These are phyloP conservation scores for Parasteatoda tepidariorum DNA, from an alignment of 1,140 invertebrate species.

Conservation along the genomic window DNA sequence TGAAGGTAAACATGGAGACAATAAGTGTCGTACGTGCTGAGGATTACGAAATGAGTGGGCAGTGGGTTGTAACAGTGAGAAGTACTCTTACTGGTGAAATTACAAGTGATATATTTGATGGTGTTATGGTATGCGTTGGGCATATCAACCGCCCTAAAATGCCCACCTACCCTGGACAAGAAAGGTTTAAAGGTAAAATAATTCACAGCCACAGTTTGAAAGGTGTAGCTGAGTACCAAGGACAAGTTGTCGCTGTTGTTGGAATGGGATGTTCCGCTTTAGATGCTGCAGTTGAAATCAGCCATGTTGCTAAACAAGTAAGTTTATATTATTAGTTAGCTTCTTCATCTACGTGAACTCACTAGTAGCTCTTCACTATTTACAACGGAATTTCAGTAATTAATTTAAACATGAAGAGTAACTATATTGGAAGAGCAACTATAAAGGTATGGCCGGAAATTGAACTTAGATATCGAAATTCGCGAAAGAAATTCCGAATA, in stretches of 20 bases:
- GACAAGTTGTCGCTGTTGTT: constrained; percentile 69
- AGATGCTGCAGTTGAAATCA: constrained; percentile 72
- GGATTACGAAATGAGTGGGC: constrained; percentile 67
- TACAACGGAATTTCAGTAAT: too few species aligned
- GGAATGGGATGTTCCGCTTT: constrained; percentile 73
- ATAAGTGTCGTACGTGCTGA: constrained; percentile 51
- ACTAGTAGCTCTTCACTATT: too few species aligned
- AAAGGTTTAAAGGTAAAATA: constrained; percentile 69
- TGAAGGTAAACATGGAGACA: constrained; percentile 63
- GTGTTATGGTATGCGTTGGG: constrained; percentile 68
- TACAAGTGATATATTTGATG: constrained; percentile 67
- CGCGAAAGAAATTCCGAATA: too few species aligned
- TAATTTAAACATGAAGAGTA: too few species aligned
- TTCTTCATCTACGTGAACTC: too few species aligned
- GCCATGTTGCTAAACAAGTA: constrained; percentile 69
- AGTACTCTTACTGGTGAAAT: constrained; percentile 37
- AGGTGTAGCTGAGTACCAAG: constrained; percentile 65
- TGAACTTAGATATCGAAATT: too few species aligned
- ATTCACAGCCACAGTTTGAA: constrained; percentile 70
- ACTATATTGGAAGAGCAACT: too few species aligned
- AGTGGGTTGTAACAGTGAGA: constrained; percentile 67
- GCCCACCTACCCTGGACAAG: constrained; percentile 62
- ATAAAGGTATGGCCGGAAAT: too few species aligned
- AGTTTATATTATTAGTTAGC: neutral
- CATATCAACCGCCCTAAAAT: constrained; percentile 47